Base-by-base conservation (phyloP, 2,113 vertebrate genomes). In the Neofelis nebulosa region DNA sequence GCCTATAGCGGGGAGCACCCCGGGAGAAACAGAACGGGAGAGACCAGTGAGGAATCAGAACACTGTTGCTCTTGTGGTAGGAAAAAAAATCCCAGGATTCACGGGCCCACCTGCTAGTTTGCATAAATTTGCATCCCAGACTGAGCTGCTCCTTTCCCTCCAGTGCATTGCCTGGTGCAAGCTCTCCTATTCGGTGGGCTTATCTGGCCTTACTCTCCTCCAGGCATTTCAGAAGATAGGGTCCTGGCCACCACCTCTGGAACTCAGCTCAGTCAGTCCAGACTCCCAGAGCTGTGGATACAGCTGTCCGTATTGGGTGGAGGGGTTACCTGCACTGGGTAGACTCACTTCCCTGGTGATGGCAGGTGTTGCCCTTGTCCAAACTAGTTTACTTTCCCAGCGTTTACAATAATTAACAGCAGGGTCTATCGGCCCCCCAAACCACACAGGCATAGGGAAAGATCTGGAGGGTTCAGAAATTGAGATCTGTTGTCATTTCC, bases 91-190 rank as follows among this genome's bases (percentile, higher is more conserved):
- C 38, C 73, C 73, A 68, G 55, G 81, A 69, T 27, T 87, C 76
- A 8, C 19, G 29, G 45, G 7, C 50, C 50, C 61, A 71, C 78
- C 48, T 76, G 48, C 66, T 76, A 45, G 21, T 95, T 95, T 91
- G 48, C 91, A 94, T 86, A 76, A n/a, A 87, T 87, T 76, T 91
- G 36, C 57, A 95, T 87, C 21, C 57, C 79, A 16, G 18, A 63
- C 33, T 85, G 33, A 66, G 41, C 11, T 16, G 4, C 10, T n/a
- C 61, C 29, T 89, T 48, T 14, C 19, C 88, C 8, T 81, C 38
- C 31, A 78, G 41, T 29, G 7, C 41, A 73, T 16, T 10, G 16
- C 27, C 8, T 13, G 27, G 48, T 23, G 45, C 66, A 74, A 65
- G 50, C 71, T 65, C 25, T 23, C n/a, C 52, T 63, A 4, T 10